Percentiles rank a stretch among this genome's conserved stretches.
phyloP scores from a whole-genome alignment of 2,888 invertebrate species.

The Andrena bucephala region DNA sequence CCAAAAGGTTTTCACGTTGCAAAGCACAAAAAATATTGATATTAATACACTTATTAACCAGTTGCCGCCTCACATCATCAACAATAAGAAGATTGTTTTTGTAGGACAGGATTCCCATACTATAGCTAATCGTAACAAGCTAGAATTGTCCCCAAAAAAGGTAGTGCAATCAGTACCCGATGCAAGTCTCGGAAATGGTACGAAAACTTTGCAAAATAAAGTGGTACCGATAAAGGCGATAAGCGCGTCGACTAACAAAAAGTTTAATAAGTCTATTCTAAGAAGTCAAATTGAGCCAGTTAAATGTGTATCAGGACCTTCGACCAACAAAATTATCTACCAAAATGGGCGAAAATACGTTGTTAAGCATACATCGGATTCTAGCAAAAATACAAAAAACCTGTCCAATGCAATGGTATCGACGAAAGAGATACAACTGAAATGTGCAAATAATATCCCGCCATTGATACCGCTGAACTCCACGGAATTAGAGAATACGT shows the following conservation, averaged over 20 bases:
- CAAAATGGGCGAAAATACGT: conserved; percentile 75
- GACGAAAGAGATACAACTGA: neutral
- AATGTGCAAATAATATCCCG: conserved; percentile 20
- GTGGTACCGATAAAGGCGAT: conserved; percentile 1
- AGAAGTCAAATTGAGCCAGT: neutral
- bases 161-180: conserved; percentile 36
- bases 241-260: conserved; percentile 13
- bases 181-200: conserved; percentile 19
- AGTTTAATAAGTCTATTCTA: neutral
- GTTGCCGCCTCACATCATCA: conserved; percentile 72
- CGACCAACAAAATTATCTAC: conserved; percentile 61
- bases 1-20: conserved; percentile 73
- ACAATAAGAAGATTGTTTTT: conserved; percentile 75
- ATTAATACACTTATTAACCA: conserved; percentile 75
- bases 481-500: conserved; percentile 26
- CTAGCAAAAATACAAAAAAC: conserved; percentile 1
- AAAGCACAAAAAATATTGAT: conserved; percentile 71
- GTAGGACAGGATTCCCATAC: conserved; percentile 69
- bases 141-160: conserved; percentile 29
- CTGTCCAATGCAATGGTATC: neutral
- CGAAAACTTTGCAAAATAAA: conserved; percentile 48
- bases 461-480: conserved; percentile 28
- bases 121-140: conserved; percentile 12
- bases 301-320: neutral
- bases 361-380: conserved; percentile 50